These are phyloP conservation scores for Ips typographus DNA, from an alignment of 1,140 invertebrate genomes.

Conservation along the genomic window DNA sequence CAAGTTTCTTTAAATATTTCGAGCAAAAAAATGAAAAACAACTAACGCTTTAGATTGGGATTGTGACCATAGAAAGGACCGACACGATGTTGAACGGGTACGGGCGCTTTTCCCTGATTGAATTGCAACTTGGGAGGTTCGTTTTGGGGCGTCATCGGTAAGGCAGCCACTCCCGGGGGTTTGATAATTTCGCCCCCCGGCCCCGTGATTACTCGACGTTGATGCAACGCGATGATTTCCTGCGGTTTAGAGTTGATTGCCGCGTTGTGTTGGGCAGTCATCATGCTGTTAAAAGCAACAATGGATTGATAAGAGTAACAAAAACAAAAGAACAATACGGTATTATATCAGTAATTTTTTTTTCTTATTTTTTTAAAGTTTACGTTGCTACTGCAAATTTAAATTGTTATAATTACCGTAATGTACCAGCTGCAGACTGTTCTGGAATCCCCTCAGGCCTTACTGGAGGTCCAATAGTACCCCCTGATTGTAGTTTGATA, in stretches of 20 bases:
- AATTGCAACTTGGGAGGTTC: slow-evolving; percentile 56
- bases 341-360: too few species aligned
- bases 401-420: slow-evolving; percentile 51
- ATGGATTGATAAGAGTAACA: background rate
- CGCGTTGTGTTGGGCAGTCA: slow-evolving; percentile 79
- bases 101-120: slow-evolving; percentile 52
- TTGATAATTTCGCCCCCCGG: slow-evolving; percentile 46
- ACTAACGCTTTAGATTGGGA: slow-evolving; percentile 74
- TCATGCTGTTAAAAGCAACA: slow-evolving; percentile 56
- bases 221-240: slow-evolving; percentile 48
- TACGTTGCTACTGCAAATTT: background rate
- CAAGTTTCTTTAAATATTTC: slow-evolving; percentile 12
- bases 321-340: background rate
- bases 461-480: slow-evolving; percentile 40
- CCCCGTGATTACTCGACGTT: slow-evolving; percentile 52
- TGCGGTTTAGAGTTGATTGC: slow-evolving; percentile 53
- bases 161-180: slow-evolving; percentile 42
- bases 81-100: slow-evolving; percentile 51
- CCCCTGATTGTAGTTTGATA: slow-evolving; percentile 67
- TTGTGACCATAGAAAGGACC: slow-evolving; percentile 83
- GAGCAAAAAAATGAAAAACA: background rate
- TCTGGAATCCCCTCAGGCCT: slow-evolving; percentile 54
- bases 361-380: too few species aligned
- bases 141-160: slow-evolving; percentile 34
- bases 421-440: slow-evolving; percentile 69